These are phyloP conservation scores for Henricia sp. DNA, from an alignment of 53 echinoderm and acorn worm genomes.

Conservation along the genomic window DNA sequence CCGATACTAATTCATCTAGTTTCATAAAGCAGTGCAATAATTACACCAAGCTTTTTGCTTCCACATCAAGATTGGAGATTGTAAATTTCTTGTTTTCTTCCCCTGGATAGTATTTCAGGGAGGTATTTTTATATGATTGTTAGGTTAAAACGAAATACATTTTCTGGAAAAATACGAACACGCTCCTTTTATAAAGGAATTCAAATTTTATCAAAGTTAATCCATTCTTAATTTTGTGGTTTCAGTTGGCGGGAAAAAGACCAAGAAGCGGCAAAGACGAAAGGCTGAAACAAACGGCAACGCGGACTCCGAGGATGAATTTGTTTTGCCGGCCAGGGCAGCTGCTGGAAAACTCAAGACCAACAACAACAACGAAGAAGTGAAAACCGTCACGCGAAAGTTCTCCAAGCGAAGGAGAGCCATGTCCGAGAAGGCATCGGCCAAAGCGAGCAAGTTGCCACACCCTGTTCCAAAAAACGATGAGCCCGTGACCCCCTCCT, in stretches of 20 bases:
- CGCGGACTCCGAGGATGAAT: constrained; percentile 56
- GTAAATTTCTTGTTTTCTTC: too few species aligned
- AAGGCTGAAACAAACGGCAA: constrained; percentile 47
- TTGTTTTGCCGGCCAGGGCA: constrained; percentile 24
- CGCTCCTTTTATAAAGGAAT: background rate
- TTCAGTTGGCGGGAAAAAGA: constrained; percentile 58
- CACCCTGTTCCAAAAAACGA: constrained; percentile 91
- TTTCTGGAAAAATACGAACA: too few species aligned
- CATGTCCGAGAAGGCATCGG: constrained; percentile 2
- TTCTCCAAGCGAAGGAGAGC: constrained; percentile 26
- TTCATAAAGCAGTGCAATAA: too few species aligned
- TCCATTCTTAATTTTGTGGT: background rate
- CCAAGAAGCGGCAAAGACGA: constrained; percentile 56
- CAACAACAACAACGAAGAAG: constrained; percentile 54
- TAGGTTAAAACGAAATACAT: too few species aligned
- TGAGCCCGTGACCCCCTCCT: constrained; percentile 93
- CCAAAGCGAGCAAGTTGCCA: constrained; percentile 15
- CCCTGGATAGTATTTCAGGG: too few species aligned
- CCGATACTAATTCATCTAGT: too few species aligned
- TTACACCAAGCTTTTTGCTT: too few species aligned
- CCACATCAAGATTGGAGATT: too few species aligned
- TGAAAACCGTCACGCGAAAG: constrained; percentile 46
- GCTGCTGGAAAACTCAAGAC: constrained; percentile 39
- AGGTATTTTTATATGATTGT: too few species aligned
- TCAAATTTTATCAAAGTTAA: background rate